Evolutionary conservation across 2,888 invertebrate genomes (phyloP), one percentile per base, ranked within the genome.

Genomic region (Ormia ochracea): DNA sequence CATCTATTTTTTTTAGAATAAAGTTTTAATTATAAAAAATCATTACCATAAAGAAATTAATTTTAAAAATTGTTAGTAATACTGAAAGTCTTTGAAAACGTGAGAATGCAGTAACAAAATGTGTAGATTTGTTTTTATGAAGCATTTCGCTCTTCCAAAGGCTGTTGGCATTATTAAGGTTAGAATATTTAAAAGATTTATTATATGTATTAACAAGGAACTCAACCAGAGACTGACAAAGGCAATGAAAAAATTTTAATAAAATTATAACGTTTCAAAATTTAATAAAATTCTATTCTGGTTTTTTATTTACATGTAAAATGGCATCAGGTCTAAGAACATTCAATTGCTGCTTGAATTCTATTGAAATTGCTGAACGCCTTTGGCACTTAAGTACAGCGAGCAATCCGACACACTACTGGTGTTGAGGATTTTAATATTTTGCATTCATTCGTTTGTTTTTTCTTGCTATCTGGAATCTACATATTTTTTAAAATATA

Each of bases 181-280:
- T 31, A 33, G 12, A 19, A 38, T 17, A 38, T 69, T 69, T 7
- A 56, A 68, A 21, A 66, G n/a, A 12, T 7, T 43, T 56, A 23
- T 2, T 28, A 50, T 50, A 59, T 50, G 36, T 68, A 59, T 61
- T 61, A 36, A 45, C 63, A 54, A 48, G n/a, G n/a, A 58, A 54
- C 66, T 61, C 66, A 68, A 43, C 76, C 76, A 73, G 76, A 81
- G 81, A 82, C 81, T 81, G 81, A 82, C 48, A 56, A 77, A 78
- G 68, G 59, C 31, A 38, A 75, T 23, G 54, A 7, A 26, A 63
- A 73, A 63, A 72, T 58, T 26, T n/a, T 43, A 76, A 68, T 75
- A 69, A 78, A 79, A 73, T 63, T 31, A 66, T 59, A 63, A 59
- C 26, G 54, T 56, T 68, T 28, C 26, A 66, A 52, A 23, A 38